Base-by-base conservation (phyloP, 2,888 invertebrate genomes). In the Aproaerema taeniolella region DNA sequence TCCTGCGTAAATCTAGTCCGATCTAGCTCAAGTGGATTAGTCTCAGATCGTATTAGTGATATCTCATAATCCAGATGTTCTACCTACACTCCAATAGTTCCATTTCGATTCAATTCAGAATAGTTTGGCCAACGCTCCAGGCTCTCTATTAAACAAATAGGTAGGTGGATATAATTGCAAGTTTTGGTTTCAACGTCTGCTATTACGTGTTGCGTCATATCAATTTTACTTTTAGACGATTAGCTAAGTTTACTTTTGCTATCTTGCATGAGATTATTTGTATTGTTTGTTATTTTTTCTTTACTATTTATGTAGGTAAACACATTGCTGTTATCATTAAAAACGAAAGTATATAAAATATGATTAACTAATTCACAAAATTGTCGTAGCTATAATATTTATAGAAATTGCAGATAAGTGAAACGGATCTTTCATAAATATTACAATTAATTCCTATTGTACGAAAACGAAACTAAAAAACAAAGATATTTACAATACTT, bases 211-310 rank as follows among this genome's bases (percentile, higher is more conserved):
- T 37, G 37, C 26, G 30, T 14, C 15, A 35, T 31, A 28, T 33
- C 24, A 38, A 33, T 41, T 41, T 41, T 41, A 33, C 41, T 41
- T 41, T 41, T 33, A 29, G 20, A 11, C 35, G 14, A 35, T 35
- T 37, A 30, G 24, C 13, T 7, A 13, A 14, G 17, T 13, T 15
- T 17, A 13, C 30, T 37, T 37, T 30, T 37, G 30, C 37, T 37
- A 30, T 36, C 28, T 28, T 36, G 11, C 20, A 8, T 8, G 8
- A 6, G 20, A 6, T 20, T 6, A 6, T 20, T 4, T 6, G 20
- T 20, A 20, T 6, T 8, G 4, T 6, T 6, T 4, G 8, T 20
- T 20, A 8, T 20, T 4, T 20, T 20, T 20, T 20, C 8, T 20
- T 20, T 20, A 20, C 20, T 20, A 20, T 20, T 20, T 20, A 4